Conservation (phyloP, 64 coral and sea anemone species). For the Acropora tenuis region DNA sequence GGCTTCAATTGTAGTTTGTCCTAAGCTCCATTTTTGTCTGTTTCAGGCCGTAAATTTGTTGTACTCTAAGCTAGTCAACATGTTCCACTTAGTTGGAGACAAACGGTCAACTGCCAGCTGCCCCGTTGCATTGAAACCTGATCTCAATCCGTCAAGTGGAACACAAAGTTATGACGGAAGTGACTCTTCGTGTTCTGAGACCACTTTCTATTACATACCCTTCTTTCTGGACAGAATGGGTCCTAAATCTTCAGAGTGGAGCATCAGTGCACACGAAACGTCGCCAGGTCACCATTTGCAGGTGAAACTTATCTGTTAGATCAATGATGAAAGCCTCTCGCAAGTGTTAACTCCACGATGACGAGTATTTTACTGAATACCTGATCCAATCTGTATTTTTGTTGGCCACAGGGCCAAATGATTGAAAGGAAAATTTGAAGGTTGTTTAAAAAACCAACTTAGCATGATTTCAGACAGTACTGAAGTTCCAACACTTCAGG, state of each 20-base stretch:
- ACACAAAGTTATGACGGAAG: slow-evolving; percentile 37
- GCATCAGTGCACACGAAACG: slow-evolving; percentile 72
- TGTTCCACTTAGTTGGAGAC: slow-evolving; percentile 68
- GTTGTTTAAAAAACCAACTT: no score
- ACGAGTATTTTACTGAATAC: no score
- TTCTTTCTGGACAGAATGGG: slow-evolving; percentile 73
- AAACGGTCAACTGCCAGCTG: slow-evolving; percentile 69
- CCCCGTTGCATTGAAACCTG: slow-evolving; percentile 26
- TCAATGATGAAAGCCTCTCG: no score
- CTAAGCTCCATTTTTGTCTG: background rate
- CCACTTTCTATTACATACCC: slow-evolving; percentile 45
- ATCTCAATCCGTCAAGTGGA: slow-evolving; percentile 72
- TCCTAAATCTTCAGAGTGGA: slow-evolving; percentile 59
- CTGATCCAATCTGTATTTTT: no score
- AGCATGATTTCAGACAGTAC: no score
- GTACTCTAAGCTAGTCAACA: slow-evolving; percentile 30
- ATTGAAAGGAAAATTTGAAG: no score
- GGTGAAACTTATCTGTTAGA: slow-evolving; percentile 32
- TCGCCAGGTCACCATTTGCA: slow-evolving; percentile 85
- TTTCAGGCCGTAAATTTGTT: slow-evolving; percentile 56
- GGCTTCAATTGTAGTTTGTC: background rate
- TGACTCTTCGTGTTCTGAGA: background rate
- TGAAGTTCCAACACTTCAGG: no score
- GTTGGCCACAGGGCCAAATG: no score
- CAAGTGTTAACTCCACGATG: no score